These are phyloP conservation scores for Scleropages formosus DNA, from an alignment of 2,797 vertebrate species.

Conservation along the genomic window DNA sequence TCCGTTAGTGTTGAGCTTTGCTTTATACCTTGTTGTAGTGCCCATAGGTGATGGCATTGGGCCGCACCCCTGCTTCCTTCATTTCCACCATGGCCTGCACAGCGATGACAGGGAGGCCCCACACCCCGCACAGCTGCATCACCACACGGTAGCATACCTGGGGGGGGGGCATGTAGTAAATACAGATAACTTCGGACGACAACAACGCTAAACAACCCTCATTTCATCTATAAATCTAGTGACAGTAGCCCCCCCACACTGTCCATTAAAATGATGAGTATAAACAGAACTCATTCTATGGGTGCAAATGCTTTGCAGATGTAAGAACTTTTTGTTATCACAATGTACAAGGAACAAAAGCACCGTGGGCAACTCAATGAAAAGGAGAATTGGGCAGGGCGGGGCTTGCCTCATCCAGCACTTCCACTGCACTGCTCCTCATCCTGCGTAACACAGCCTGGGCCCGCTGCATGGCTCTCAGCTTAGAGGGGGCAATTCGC, in stretches of 20 bases:
- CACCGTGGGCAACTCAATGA: no score
- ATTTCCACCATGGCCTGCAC: conserved; percentile 94
- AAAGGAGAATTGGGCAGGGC: not conserved
- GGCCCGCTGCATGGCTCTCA: conserved; percentile 86
- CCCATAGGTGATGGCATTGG: conserved; percentile 97
- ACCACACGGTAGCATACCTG: conserved; percentile 96
- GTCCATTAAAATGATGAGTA: no score
- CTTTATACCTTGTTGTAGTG: conserved; percentile 79
- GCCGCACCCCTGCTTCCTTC: conserved; percentile 89
- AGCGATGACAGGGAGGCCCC: conserved; percentile 90
- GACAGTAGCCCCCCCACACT: no score
- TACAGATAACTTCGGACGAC: not conserved
- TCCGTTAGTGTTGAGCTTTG: no score
- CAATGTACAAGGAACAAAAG: no score
- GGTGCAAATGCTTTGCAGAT: no score
- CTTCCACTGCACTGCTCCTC: conserved; percentile 88
- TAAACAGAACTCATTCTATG: no score
- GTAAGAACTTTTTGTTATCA: no score
- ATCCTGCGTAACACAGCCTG: conserved; percentile 88
- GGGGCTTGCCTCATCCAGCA: conserved; percentile 83
- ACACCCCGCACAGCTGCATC: conserved; percentile 95
- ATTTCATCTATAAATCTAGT: no score
- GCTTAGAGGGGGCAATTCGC: conserved; percentile 81
- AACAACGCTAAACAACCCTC: no score
- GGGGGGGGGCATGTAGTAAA: conserved; percentile 5